Conservation (phyloP, 2,888 invertebrate species). For the Drosophila cognata region DNA sequence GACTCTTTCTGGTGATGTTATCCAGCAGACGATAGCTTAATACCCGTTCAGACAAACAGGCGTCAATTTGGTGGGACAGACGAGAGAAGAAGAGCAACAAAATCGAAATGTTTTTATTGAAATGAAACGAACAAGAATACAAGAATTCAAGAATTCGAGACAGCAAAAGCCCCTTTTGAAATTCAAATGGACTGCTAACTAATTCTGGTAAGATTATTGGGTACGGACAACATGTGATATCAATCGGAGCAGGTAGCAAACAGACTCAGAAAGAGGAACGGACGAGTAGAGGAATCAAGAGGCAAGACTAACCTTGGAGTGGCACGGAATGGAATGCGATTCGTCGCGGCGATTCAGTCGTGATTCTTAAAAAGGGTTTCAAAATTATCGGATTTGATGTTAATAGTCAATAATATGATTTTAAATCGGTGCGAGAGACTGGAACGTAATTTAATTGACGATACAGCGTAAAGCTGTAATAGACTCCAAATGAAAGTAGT, state of each 20-base stretch:
- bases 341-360: constrained; percentile 7
- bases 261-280: constrained; percentile 5
- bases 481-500: neutral
- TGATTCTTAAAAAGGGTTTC: constrained; percentile 13
- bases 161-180: constrained; percentile 31
- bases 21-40: constrained; percentile 26
- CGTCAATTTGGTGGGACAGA: constrained; percentile 54
- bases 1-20: constrained; percentile 28
- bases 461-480: neutral
- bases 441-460: neutral
- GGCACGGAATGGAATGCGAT: constrained; percentile 38
- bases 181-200: constrained; percentile 46
- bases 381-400: constrained; percentile 11
- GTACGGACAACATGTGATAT: constrained; percentile 49
- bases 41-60: constrained; percentile 61
- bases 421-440: constrained; percentile 27
- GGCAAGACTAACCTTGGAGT: constrained; percentile 6
- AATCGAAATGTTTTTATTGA: constrained; percentile 55
- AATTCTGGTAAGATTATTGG: constrained; percentile 65
- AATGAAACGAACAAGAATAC: constrained; percentile 44
- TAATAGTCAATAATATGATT: constrained; percentile 31
- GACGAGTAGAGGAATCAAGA: constrained; percentile 33
- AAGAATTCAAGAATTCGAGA: constrained; percentile 15
- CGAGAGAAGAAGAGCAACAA: constrained; percentile 37
- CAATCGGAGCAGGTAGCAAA: constrained; percentile 54